phyloP scores from a whole-genome alignment of 2,888 invertebrate species.

The Lepidochrysops patricia region DNA sequence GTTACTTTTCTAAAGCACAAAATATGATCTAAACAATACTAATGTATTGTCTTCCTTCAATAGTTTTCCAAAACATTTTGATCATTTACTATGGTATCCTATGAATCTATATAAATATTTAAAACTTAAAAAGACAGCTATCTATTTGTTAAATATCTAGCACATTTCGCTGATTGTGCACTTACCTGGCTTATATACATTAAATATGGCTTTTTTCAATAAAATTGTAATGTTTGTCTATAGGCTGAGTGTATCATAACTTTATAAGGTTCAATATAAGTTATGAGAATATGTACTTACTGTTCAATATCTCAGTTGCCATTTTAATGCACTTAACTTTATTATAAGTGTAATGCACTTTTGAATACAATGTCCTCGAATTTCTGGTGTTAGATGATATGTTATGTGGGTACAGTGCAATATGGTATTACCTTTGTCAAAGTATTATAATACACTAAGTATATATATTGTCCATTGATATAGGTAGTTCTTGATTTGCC shows the following conservation, averaged over 20 bases:
- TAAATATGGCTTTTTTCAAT: conserved; percentile 47
- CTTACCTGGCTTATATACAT: conserved; percentile 57
- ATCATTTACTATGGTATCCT: conserved; percentile 20
- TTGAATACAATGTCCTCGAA: conserved; percentile 28
- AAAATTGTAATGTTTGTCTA: conserved; percentile 49
- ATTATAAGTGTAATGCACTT: conserved; percentile 19
- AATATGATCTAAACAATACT: conserved; percentile 14
- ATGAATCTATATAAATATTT: conserved; percentile 1
- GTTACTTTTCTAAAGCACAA: conserved; percentile 13
- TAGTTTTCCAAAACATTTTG: conserved; percentile 36
- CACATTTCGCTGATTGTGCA: conserved; percentile 64
- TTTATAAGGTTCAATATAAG: conserved; percentile 26
- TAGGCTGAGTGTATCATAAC: conserved; percentile 48
- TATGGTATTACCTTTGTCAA: conserved; percentile 31
- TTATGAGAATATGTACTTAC: conserved; percentile 39
- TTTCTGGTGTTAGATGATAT: conserved; percentile 33
- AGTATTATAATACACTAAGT: conserved; percentile 10
- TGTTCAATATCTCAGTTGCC: conserved; percentile 30
- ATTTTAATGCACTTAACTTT: conserved; percentile 30
- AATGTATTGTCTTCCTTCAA: conserved; percentile 48
- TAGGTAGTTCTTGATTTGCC: not conserved
- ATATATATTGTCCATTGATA: conserved; percentile 5
- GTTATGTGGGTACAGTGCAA: conserved; percentile 56
- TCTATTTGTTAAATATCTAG: conserved; percentile 49
- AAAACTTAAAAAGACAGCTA: conserved; percentile 42